Conservation (phyloP, 2,113 vertebrate genomes). For the Heloderma charlesbogerti region DNA sequence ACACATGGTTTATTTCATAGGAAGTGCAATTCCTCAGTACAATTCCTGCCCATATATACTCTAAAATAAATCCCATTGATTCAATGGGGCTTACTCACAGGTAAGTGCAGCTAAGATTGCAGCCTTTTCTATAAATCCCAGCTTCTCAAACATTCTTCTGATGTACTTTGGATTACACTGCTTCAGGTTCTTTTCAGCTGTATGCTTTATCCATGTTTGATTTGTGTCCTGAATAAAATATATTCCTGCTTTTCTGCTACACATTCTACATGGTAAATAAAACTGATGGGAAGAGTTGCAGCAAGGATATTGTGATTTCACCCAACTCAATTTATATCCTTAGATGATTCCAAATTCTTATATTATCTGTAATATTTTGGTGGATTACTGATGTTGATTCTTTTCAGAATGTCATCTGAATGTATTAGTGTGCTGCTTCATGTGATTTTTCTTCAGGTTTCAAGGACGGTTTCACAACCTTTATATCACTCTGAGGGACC, state of each 20-base stretch:
- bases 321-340: slow-evolving; percentile 53
- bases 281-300: slow-evolving; percentile 56
- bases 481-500: neutral
- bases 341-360: slow-evolving; percentile 61
- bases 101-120: neutral
- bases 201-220: slow-evolving; percentile 50
- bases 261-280: slow-evolving; percentile 59
- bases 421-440: slow-evolving; percentile 50
- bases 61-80: neutral
- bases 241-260: slow-evolving; percentile 58
- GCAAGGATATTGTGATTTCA: slow-evolving; percentile 52
- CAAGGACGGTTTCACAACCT: neutral
- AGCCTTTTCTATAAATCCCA: slow-evolving; percentile 23
- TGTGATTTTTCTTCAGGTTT: slow-evolving; percentile 7
- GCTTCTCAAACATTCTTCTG: slow-evolving; percentile 28
- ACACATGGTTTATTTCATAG: neutral
- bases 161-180: slow-evolving; percentile 32
- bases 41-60: neutral
- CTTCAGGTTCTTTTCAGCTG: slow-evolving; percentile 25
- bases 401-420: slow-evolving; percentile 57
- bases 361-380: slow-evolving; percentile 63
- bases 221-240: slow-evolving; percentile 39
- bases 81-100: neutral
- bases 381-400: slow-evolving; percentile 54
- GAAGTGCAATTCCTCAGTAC: neutral